Evolutionary conservation across 2,888 invertebrate genomes (phyloP).

Genomic region (Stomorhina lunata): DNA sequence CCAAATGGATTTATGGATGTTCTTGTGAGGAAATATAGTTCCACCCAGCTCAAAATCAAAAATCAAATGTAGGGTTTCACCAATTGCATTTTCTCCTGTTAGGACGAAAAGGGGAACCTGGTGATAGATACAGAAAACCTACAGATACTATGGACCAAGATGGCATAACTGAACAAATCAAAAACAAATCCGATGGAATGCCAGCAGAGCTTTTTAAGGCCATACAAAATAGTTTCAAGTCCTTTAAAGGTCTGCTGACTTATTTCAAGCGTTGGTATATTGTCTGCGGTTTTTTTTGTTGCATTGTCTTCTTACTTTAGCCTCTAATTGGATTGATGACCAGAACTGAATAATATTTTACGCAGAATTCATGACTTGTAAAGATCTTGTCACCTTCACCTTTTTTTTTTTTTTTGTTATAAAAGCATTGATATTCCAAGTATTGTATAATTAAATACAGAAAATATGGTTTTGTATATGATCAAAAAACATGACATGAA

Average conservation of each 20-base stretch:
- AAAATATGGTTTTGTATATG: background rate
- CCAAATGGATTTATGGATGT: too few species aligned
- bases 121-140: too few species aligned
- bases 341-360: slow-evolving; percentile 36
- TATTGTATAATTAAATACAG: background rate
- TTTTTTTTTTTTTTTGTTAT: background rate
- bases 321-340: slow-evolving; percentile 53
- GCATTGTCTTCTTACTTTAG: background rate
- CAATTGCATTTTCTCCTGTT: too few species aligned
- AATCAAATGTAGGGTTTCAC: too few species aligned
- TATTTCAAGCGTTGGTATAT: background rate
- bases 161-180: too few species aligned
- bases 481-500: background rate
- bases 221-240: too few species aligned
- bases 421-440: background rate
- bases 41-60: too few species aligned
- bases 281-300: background rate
- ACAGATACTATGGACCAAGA: too few species aligned
- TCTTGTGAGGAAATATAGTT: too few species aligned
- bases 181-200: too few species aligned
- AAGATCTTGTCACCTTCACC: slow-evolving; percentile 37
- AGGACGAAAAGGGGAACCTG: too few species aligned
- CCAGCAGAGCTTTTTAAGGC: too few species aligned
- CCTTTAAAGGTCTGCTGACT: background rate
- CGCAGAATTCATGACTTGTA: slow-evolving; percentile 32